These are phyloP conservation scores for Bothrops jararaca DNA, from an alignment of 2,113 vertebrate species.

Conservation along the genomic window DNA sequence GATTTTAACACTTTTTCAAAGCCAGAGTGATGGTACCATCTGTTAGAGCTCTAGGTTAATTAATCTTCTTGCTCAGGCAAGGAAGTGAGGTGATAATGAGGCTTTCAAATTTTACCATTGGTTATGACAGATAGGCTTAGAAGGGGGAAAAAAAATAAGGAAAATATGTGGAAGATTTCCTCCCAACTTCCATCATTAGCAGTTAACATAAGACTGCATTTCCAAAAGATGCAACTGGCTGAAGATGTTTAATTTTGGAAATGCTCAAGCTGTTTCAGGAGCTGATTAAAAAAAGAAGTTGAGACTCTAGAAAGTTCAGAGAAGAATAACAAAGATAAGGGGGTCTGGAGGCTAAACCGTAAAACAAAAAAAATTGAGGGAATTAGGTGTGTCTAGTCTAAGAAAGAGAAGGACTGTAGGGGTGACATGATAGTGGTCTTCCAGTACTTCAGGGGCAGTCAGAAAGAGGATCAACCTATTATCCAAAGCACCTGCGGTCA, in stretches of 20 bases:
- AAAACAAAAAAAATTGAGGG: not conserved
- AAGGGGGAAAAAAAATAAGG: not conserved
- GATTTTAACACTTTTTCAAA: not conserved
- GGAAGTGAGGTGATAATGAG: not conserved
- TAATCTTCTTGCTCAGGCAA: not conserved
- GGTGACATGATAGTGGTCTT: not conserved
- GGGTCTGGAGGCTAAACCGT: not conserved
- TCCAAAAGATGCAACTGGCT: not conserved
- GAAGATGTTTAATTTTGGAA: not conserved
- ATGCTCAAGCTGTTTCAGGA: not conserved
- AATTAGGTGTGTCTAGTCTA: not conserved
- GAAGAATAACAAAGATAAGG: not conserved
- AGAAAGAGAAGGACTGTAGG: not conserved
- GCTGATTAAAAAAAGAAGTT: not conserved
- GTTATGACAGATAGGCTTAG: not conserved
- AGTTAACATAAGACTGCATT: not conserved
- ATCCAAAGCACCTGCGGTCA: not conserved
- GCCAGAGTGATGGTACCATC: not conserved
- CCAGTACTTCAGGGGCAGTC: not conserved
- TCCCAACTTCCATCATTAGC: not conserved
- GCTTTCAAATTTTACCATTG: not conserved
- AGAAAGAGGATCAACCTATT: not conserved
- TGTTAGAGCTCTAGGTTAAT: not conserved
- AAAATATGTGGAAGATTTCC: not conserved
- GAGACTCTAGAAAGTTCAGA: not conserved